A percentile compares a stretch with the other conserved stretches of the same genome.
Evolutionary conservation across 2,888 invertebrate genomes (phyloP).

Genomic region (Ophion ventricosus): DNA sequence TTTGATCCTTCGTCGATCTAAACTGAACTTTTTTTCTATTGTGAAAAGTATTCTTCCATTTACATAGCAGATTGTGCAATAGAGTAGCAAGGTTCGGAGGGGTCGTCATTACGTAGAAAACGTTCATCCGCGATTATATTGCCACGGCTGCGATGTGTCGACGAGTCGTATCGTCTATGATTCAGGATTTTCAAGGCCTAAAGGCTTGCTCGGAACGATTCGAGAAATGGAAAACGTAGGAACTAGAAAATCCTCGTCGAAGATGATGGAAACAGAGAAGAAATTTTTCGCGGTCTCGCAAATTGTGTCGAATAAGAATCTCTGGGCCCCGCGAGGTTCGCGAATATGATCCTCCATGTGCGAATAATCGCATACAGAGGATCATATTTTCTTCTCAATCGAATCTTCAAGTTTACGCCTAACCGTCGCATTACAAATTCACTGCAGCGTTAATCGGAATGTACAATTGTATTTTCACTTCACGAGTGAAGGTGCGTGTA

Average conservation of each 20-base stretch:
- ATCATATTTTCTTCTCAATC: slow-evolving; percentile 21
- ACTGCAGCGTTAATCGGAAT: slow-evolving; percentile 9
- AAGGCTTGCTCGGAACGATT: not conserved
- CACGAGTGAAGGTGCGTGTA: slow-evolving; percentile 54
- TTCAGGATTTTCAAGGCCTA: not conserved
- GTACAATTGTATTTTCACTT: slow-evolving; percentile 37
- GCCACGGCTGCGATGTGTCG: not conserved
- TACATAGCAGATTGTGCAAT: slow-evolving; percentile 6
- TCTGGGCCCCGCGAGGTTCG: not conserved
- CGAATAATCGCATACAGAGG: not conserved
- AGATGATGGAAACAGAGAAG: not conserved
- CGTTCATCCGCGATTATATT: not conserved
- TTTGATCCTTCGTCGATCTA: slow-evolving; percentile 18
- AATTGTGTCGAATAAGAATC: not conserved
- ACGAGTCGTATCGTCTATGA: slow-evolving; percentile 6
- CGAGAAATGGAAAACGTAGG: no score
- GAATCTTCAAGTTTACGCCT: slow-evolving; percentile 20
- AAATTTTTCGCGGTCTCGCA: not conserved
- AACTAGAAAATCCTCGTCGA: not conserved
- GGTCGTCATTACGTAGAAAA: slow-evolving; percentile 52
- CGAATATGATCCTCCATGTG: not conserved
- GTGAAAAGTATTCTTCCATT: slow-evolving; percentile 35
- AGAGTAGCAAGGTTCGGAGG: slow-evolving; percentile 42
- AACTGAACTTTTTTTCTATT: slow-evolving; percentile 50
- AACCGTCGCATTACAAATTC: slow-evolving; percentile 32